Base-by-base conservation (phyloP, 2,797 vertebrate genomes). In the Triplophysa bombifrons region DNA sequence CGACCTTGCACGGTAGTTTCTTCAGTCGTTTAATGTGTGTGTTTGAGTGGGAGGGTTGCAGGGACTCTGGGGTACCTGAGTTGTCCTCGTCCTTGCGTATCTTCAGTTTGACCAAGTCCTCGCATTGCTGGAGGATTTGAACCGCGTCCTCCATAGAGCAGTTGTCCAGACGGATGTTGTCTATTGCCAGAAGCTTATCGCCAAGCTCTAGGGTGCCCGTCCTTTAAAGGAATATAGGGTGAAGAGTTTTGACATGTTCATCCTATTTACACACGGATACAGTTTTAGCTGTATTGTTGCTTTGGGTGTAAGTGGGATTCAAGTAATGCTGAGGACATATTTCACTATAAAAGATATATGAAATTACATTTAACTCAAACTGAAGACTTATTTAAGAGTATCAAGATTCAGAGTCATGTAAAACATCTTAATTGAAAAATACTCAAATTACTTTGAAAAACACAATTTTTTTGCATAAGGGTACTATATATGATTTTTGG, bases 31-130 rank as follows among this genome's bases (percentile, higher is more conserved):
- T 46, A 10, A 19, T 2, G 20, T 48, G 22, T 56, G 65, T 19
- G n/a, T 74, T 68, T 13, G 48, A 22, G 61, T 71, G 73, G 63
- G 30, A 71, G 73, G 72, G 27, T 48, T 56, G 69, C 61, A 80
- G 78, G 75, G 80, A 38, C 58, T 67, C 80, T 81, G 74, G 65
- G 73, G 81, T 88, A 99, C 97, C 97, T 0, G 97, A 99, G 90
- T 99, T 99, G 89, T 99, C 97, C 90, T 99, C 97, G 60, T 99
- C 97, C 89, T 99, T 99, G 80, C 96, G 96, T 83, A 99, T 97
- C 90, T 99, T 99, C 64, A 99, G 93, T 79, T 99, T 99, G 16
- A 99, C 98, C 72, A 99, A 93, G 20, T 99, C 97, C 80, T 99
- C 98, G 22, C 97, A 98, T 89, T 98, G 98, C 88, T 98, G 96